Evolutionary conservation across 2,888 invertebrate genomes (phyloP).

Genomic region (Acleris literana): DNA sequence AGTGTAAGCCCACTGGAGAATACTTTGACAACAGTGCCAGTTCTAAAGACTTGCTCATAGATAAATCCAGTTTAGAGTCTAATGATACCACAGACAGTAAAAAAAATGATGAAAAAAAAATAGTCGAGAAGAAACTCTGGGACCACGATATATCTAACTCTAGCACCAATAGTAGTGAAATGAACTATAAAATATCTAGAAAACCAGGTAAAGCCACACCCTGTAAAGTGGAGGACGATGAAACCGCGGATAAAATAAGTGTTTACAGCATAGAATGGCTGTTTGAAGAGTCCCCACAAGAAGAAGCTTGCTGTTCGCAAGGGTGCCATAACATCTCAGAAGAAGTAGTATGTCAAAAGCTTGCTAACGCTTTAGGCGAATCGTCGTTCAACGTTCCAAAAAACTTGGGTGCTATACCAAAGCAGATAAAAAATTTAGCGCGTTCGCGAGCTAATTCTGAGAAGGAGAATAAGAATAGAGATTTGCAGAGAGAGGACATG

Average conservation of each 20-base stretch:
- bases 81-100: conserved; percentile 74
- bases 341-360: conserved; percentile 62
- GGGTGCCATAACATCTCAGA: conserved; percentile 45
- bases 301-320: conserved; percentile 34
- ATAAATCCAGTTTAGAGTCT: conserved; percentile 80
- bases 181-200: conserved; percentile 66
- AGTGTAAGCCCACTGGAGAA: conserved; percentile 66
- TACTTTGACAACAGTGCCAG: conserved; percentile 87
- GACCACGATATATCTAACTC: conserved; percentile 84
- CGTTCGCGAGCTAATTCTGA: conserved; percentile 83
- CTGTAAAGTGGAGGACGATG: conserved; percentile 63
- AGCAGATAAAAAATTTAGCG: conserved; percentile 84
- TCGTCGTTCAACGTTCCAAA: conserved; percentile 81
- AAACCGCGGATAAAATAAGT: conserved; percentile 73
- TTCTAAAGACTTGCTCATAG: conserved; percentile 88
- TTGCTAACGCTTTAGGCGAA: conserved; percentile 69
- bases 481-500: conserved; percentile 73
- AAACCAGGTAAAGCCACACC: conserved; percentile 53
- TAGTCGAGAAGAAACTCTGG: conserved; percentile 71
- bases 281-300: conserved; percentile 67
- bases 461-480: conserved; percentile 81
- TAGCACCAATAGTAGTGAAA: conserved; percentile 82
- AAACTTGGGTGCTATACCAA: conserved; percentile 88
- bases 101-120: conserved; percentile 56
- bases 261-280: conserved; percentile 79